Evolutionary conservation across 2,888 invertebrate genomes (phyloP), one percentile per base, ranked within the genome.

Genomic region (Helicoverpa assulta): DNA sequence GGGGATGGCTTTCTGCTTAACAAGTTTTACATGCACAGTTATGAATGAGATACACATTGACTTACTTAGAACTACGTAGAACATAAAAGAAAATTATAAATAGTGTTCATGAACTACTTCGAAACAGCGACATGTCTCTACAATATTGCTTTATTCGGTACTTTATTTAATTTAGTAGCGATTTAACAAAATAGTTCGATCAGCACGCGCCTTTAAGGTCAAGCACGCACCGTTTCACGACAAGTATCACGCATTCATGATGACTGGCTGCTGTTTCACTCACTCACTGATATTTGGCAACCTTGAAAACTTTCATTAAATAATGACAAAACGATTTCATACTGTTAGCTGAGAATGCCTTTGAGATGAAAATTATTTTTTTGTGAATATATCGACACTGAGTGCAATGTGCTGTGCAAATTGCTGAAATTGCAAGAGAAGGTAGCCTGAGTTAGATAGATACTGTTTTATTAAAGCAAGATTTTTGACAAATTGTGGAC

Each of bases 291-390:
- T 83, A 81, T 85, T 85, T 77, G 67, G 58, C 66, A 82, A 82
- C 88, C 87, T 88, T 86, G 87, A 72, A 53, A 43, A 76, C 85
- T 86, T 85, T 87, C 84, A 83, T 78, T 77, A 67, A 73, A 70
- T 70, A 55, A 47, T 76, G 61, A 74, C 73, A 76, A 75, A 84
- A 65, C 66, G 12, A 67, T 68, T 78, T 73, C 60, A 61, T 61
- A 58, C 43, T 67, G 58, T 29, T 53, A 56, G 21, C 47, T 50
- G 55, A 62, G 55, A 37, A 63, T 14, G 47, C 26, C 26, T 54
- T 56, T 64, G 63, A 59, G 58, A 56, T 19, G 14, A 33, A 56
- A 61, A 50, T 12, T 29, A 50, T 58, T 33, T 53, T 58, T 33
- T 53, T 26, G 21, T 8, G 5, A 1, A 5, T 19, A 37, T 7